Conservation (phyloP, 2,888 invertebrate species). For the Theodoxus fluviatilis region DNA sequence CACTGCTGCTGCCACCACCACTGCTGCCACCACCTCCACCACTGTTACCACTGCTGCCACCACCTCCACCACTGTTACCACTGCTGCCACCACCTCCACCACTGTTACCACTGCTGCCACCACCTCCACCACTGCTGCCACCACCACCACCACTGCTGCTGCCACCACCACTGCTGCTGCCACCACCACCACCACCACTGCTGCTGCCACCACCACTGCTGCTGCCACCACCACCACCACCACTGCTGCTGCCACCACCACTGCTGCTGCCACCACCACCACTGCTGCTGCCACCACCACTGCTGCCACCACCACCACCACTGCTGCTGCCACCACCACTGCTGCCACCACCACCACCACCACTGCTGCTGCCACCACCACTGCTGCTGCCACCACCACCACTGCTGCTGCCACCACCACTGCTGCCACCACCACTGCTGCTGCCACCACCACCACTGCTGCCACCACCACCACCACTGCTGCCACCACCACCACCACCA, state of each 20-base stretch:
- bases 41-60: slow-evolving; percentile 4
- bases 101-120: slow-evolving; percentile 19
- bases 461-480: neutral
- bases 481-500: slow-evolving; percentile 1
- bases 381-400: slow-evolving; percentile 12
- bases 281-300: neutral
- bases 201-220: slow-evolving; percentile 14
- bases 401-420: neutral
- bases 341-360: neutral
- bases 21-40: neutral
- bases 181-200: slow-evolving; percentile 3
- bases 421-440: neutral
- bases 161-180: neutral
- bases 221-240: slow-evolving; percentile 12
- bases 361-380: neutral
- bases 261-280: neutral
- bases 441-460: neutral
- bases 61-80: slow-evolving; percentile 20
- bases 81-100: slow-evolving; percentile 12
- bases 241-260: neutral
- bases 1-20: neutral
- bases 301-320: neutral
- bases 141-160: neutral
- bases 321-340: neutral
- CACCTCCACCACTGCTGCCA: neutral